Percentiles rank a stretch among this genome's conserved stretches.
phyloP scores from a whole-genome alignment of 2,113 vertebrate species.

The Glaucidium brasilianum region DNA sequence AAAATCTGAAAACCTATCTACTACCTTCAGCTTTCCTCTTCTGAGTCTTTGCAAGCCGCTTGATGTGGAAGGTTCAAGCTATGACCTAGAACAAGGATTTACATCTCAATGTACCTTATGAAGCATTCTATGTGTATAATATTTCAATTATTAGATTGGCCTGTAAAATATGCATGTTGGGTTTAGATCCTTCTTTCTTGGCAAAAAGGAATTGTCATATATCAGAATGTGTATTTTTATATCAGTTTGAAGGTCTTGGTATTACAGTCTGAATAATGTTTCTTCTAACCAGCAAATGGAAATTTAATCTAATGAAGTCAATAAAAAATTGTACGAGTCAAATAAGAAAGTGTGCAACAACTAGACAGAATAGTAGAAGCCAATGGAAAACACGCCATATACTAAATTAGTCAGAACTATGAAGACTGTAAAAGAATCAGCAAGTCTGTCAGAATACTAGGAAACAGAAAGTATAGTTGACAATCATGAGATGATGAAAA shows the following conservation, averaged over 20 bases:
- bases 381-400: not conserved
- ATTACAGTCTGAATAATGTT: not conserved
- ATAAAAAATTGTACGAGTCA: not conserved
- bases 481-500: not conserved
- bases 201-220: not conserved
- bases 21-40: not conserved
- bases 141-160: not conserved
- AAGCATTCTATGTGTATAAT: not conserved
- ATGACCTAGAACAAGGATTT: not conserved
- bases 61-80: not conserved
- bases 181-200: not conserved
- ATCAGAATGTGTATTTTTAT: not conserved
- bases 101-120: not conserved
- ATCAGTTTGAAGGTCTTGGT: not conserved
- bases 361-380: not conserved
- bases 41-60: not conserved
- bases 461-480: not conserved
- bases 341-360: not conserved
- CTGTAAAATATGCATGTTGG: not conserved
- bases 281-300: not conserved
- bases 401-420: not conserved
- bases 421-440: not conserved
- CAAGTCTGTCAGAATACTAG: not conserved
- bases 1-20: not conserved
- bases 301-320: not conserved